phyloP scores from a whole-genome alignment of 2,113 vertebrate genomes.

The Onychostoma macrolepis region DNA sequence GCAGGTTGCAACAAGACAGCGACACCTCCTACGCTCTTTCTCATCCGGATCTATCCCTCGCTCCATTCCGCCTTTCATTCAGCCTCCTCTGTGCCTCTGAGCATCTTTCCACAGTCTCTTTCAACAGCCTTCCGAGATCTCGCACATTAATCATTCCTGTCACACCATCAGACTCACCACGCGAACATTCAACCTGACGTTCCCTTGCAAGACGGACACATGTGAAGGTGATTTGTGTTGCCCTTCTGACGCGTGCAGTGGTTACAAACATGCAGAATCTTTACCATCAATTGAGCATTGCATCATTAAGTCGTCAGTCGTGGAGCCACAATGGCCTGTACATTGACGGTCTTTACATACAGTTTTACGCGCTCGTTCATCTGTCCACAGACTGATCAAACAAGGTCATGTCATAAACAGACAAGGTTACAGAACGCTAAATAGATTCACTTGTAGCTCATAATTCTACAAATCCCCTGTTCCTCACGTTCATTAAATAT shows the following conservation, averaged over 20 bases:
- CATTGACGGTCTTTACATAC: not conserved
- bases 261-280: not conserved
- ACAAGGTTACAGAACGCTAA: not conserved
- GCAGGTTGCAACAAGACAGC: conserved; percentile 33
- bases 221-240: not conserved
- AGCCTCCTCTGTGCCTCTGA: not conserved
- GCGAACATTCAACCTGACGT: conserved; percentile 2
- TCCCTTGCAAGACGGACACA: not conserved
- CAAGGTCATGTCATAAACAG: not conserved
- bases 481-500: not conserved
- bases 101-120: not conserved
- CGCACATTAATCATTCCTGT: not conserved
- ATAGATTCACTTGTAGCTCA: not conserved
- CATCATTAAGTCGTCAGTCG: not conserved
- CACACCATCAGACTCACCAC: not conserved
- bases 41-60: conserved; percentile 16
- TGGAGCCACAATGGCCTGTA: not conserved
- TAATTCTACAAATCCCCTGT: not conserved
- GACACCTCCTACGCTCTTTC: not conserved
- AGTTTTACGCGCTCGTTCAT: not conserved
- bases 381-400: not conserved
- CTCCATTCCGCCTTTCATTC: not conserved
- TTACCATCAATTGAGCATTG: not conserved
- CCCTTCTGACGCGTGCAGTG: not conserved
- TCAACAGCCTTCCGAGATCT: conserved; percentile 7